phyloP scores from a whole-genome alignment of 2,113 vertebrate genomes.

The Dermatemys mawii region DNA sequence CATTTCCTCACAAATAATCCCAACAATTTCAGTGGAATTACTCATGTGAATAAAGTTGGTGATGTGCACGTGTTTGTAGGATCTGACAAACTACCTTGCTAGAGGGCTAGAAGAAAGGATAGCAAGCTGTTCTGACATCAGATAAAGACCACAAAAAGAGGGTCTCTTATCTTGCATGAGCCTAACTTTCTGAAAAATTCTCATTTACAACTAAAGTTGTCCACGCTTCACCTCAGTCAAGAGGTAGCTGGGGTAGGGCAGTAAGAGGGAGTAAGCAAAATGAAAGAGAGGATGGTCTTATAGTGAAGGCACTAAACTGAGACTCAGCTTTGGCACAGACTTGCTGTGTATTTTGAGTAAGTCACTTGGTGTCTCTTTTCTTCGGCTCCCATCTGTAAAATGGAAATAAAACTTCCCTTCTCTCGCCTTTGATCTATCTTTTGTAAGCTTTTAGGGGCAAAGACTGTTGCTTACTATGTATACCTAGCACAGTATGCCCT shows the following conservation, averaged over 20 bases:
- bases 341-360: neutral
- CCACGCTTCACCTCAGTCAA: slow-evolving; percentile 64
- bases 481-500: neutral
- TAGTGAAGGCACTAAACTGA: neutral
- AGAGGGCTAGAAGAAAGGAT: slow-evolving; percentile 65
- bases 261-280: neutral
- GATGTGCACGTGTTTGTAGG: slow-evolving; percentile 66
- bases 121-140: slow-evolving; percentile 66
- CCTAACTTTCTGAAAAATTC: slow-evolving; percentile 50
- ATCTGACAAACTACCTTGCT: slow-evolving; percentile 64
- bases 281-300: neutral
- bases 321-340: neutral
- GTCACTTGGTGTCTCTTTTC: neutral
- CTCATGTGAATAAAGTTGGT: slow-evolving; percentile 69
- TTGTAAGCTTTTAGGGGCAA: neutral
- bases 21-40: slow-evolving; percentile 69
- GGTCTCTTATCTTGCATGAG: slow-evolving; percentile 42
- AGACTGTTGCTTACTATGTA: neutral
- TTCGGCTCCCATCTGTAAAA: neutral
- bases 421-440: neutral
- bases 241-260: neutral
- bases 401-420: neutral
- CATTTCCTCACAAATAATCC: slow-evolving; percentile 39
- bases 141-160: slow-evolving; percentile 50
- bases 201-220: slow-evolving; percentile 16